A percentile compares a stretch with the other conserved stretches of the same genome.
Evolutionary conservation across 2,797 vertebrate species (phyloP).

Genomic region (Urocyon cinereoargenteus): DNA sequence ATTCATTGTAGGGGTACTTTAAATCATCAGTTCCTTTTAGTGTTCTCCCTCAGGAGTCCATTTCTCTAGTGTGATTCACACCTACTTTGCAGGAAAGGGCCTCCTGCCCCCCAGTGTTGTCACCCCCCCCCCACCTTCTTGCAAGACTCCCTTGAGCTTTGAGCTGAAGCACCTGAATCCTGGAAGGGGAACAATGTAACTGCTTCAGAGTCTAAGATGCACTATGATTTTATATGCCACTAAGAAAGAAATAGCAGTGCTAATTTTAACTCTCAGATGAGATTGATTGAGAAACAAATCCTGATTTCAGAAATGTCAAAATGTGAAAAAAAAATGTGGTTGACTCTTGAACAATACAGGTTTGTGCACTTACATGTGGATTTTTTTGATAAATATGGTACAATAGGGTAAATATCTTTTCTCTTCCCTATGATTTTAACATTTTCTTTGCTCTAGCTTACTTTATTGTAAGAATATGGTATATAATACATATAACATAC

Average conservation of each 20-base stretch:
- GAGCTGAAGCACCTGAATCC: neutral
- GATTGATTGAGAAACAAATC: neutral
- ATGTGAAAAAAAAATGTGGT: neutral
- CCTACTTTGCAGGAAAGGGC: neutral
- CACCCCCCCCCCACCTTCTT: neutral
- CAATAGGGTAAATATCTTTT: neutral
- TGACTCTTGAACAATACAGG: neutral
- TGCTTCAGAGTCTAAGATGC: rapidly evolving
- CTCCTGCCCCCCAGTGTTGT: neutral
- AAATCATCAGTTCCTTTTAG: neutral
- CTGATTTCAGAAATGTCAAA: neutral
- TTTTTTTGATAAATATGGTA: neutral
- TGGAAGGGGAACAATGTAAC: neutral
- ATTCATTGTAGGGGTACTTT: neutral
- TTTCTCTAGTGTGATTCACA: neutral
- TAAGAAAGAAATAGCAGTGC: neutral
- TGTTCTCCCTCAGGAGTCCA: neutral
- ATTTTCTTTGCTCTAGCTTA: neutral
- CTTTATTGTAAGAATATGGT: neutral
- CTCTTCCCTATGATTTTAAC: neutral
- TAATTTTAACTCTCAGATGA: neutral
- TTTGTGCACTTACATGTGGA: neutral
- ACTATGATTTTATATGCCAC: neutral
- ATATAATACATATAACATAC: neutral
- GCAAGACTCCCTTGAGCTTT: neutral